Percentiles rank a stretch among this genome's conserved stretches.
Conservation (phyloP, 2,113 vertebrate genomes). For the Lepidothrix coronata region DNA sequence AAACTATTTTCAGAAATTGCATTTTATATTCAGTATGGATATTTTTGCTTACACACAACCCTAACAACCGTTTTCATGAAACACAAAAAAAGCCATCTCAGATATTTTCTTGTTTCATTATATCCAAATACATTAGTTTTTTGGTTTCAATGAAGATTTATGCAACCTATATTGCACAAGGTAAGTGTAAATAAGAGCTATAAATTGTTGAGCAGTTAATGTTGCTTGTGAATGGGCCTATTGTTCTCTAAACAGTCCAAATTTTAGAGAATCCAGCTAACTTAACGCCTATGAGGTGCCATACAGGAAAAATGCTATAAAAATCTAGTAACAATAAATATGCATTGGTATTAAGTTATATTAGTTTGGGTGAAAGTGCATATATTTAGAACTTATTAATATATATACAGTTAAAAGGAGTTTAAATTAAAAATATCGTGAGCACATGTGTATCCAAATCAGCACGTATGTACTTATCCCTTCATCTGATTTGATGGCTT, state of each 20-base stretch:
- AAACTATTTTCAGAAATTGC: neutral
- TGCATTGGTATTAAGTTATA: constrained; percentile 40
- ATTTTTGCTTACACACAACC: neutral
- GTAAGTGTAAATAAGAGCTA: constrained; percentile 62
- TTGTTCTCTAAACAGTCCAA: constrained; percentile 59
- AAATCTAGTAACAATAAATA: constrained; percentile 69
- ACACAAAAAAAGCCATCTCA: constrained; percentile 5
- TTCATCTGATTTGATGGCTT: neutral
- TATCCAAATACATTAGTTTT: constrained; percentile 38
- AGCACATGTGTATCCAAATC: neutral
- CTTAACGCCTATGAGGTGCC: constrained; percentile 47
- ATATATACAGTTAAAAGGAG: neutral
- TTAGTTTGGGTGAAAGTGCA: constrained; percentile 41
- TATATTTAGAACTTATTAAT: constrained; percentile 36
- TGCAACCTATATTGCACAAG: constrained; percentile 50
- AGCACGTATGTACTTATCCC: neutral
- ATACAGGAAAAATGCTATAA: constrained; percentile 66
- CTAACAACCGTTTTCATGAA: constrained; percentile 23
- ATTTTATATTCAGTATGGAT: neutral
- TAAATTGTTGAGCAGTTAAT: constrained; percentile 63
- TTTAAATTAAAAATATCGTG: constrained; percentile 33
- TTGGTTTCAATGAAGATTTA: constrained; percentile 56
- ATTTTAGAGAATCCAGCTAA: constrained; percentile 38
- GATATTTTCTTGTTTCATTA: constrained; percentile 19
- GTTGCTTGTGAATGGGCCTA: constrained; percentile 51